phyloP scores from a whole-genome alignment of 2,888 invertebrate genomes.

The Drosophila meridionalis region DNA sequence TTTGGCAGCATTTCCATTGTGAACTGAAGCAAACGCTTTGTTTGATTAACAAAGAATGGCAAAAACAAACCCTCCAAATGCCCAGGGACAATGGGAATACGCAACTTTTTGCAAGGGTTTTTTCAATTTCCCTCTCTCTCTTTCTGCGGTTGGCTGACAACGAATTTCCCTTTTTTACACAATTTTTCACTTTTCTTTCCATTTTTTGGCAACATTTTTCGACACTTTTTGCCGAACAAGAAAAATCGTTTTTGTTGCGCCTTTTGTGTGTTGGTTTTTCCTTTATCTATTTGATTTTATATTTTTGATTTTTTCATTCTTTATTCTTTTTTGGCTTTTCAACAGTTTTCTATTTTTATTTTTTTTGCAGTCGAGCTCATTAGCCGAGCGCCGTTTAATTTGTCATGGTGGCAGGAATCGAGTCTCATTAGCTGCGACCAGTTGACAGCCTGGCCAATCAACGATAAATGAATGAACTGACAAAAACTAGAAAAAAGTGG shows the following conservation, averaged over 20 bases:
- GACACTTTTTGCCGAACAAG: slow-evolving; percentile 51
- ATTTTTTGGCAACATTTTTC: slow-evolving; percentile 49
- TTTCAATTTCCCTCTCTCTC: slow-evolving; percentile 36
- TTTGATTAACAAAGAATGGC: slow-evolving; percentile 66
- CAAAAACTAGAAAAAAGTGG: neutral
- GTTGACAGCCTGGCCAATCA: slow-evolving; percentile 60
- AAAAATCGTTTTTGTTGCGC: slow-evolving; percentile 72
- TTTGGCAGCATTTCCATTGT: slow-evolving; percentile 58
- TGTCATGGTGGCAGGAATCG: slow-evolving; percentile 67
- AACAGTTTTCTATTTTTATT: slow-evolving; percentile 35
- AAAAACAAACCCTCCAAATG: slow-evolving; percentile 71
- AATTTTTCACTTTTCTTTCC: slow-evolving; percentile 39
- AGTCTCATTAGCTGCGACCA: slow-evolving; percentile 53
- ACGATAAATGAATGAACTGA: slow-evolving; percentile 49
- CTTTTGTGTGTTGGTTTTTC: slow-evolving; percentile 59
- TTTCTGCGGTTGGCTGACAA: slow-evolving; percentile 39
- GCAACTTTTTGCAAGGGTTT: slow-evolving; percentile 60
- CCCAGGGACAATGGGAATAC: slow-evolving; percentile 26
- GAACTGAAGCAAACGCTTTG: slow-evolving; percentile 44
- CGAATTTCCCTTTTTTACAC: slow-evolving; percentile 41
- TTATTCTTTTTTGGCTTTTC: slow-evolving; percentile 62
- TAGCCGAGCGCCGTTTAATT: slow-evolving; percentile 70
- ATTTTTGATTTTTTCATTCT: slow-evolving; percentile 18
- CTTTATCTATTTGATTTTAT: slow-evolving; percentile 31
- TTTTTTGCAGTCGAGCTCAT: slow-evolving; percentile 59